Base-by-base conservation (phyloP, 1,140 invertebrate genomes). In the Halictus rubicundus region DNA sequence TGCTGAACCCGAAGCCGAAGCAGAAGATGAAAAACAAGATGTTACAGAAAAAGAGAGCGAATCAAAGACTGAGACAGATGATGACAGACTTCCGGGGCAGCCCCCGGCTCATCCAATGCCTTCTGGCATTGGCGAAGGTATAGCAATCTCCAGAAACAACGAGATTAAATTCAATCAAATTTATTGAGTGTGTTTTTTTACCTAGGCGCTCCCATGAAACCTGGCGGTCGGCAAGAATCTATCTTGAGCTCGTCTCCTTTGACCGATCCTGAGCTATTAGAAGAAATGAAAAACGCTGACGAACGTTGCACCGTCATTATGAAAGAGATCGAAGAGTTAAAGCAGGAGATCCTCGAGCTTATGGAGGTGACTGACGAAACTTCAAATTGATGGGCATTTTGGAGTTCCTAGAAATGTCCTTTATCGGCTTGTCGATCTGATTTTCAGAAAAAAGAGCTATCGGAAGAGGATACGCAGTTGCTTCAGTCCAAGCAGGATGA, bases 401-500 rank as follows among this genome's bases (percentile, higher is more conserved):
- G 23, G 27, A 72, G 75, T 78, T 82, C 69, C 61, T 23, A 74
- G 37, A 61, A n/a, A 68, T 25, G 60, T 32, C 37, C 63, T 16
- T 72, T 63, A 14, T 54, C 19, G 25, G 6, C 1, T 16, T 16
- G 27, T 61, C 68, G 19, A 54, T 19, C 5, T 16, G 6, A 21
- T 69, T 46, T 69, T 52, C 25, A 93, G 92, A 93, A 93, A 88
- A 77, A 88, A 57, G 87, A 91, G 52, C 70, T 92, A 39, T 87
- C 89, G 9, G 85, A 92, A 8, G 90, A 90, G 9, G 92, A 93
- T 59, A 87, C 89, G 0, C 32, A 72, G 10, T 54, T 54, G 1
- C 73, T 93, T 61, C 82, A 88, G n/a, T 70, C 84, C 3, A 91
- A 91, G 54, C 91, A 92, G 70, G 68, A 81, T 0, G 54, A 86